A percentile compares a stretch with the other conserved stretches of the same genome.
Evolutionary conservation across 2,888 invertebrate genomes (phyloP).

Genomic region (Cosmopolites sordidus): DNA sequence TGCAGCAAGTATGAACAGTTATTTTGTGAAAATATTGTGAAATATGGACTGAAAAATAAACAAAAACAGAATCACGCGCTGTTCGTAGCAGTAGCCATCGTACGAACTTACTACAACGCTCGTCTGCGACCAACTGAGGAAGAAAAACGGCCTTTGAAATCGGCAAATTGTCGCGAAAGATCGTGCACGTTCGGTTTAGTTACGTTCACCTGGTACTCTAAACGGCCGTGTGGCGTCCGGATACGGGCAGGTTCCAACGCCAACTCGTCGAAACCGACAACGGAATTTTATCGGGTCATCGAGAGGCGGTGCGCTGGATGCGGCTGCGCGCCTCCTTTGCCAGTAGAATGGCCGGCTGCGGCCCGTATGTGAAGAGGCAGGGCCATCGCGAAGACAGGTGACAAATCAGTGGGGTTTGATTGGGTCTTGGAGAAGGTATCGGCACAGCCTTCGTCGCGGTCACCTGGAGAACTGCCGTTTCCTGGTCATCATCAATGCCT

Average conservation of each 20-base stretch:
- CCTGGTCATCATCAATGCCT: slow-evolving; percentile 23
- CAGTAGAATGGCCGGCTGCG: slow-evolving; percentile 41
- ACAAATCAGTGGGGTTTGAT: slow-evolving; percentile 45
- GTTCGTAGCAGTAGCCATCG: background rate
- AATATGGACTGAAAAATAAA: too few species aligned
- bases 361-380: slow-evolving; percentile 42
- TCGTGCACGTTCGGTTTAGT: slow-evolving; percentile 21
- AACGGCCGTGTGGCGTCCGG: slow-evolving; percentile 32
- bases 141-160: background rate
- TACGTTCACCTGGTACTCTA: slow-evolving; percentile 37
- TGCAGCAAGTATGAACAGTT: too few species aligned
- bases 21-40: too few species aligned
- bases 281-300: slow-evolving; percentile 37
- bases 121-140: background rate
- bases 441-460: slow-evolving; percentile 41
- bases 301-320: slow-evolving; percentile 40
- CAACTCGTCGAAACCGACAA: slow-evolving; percentile 36
- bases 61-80: background rate
- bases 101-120: background rate
- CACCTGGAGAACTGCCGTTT: slow-evolving; percentile 33
- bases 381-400: slow-evolving; percentile 45
- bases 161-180: slow-evolving; percentile 19
- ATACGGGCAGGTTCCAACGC: slow-evolving; percentile 36
- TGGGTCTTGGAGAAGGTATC: slow-evolving; percentile 41
- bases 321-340: slow-evolving; percentile 44